Base-by-base conservation (phyloP, 2,888 invertebrate genomes). In the Pyrocoelia pectoralis region DNA sequence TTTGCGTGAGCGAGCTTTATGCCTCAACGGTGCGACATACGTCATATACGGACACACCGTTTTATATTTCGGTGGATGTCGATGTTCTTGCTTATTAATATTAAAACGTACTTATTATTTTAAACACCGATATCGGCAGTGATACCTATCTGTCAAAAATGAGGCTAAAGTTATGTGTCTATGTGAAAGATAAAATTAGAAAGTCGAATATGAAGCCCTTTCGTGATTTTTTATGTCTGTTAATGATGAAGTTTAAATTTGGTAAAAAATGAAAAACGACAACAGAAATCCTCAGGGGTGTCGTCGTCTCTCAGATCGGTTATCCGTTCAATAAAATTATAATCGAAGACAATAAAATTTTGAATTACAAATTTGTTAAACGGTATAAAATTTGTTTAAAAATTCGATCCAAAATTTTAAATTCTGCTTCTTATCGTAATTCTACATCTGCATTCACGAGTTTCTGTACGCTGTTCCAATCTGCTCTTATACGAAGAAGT, bases 1-100 rank as follows among this genome's bases (percentile, higher is more conserved):
- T 77, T 81, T 75, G 81, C 81, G 81, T 81, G 81, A 80, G 79
- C 77, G 76, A 74, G 79, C 80, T 80, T 80, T 79, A 78, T 76
- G 74, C 74, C 71, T 71, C 71, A 65, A 65, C 71, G 67, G 73
- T 71, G 73, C 73, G 77, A 78, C 78, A 76, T 78, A 77, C 78
- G 78, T 78, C 78, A 78, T 75, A 76, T 56, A 53, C 51, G 61
- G 56, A 67, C 67, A 66, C 57, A 65, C 61, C 52, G 61, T 57
- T 64, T 63, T 60, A 49, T 59, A 56, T 62, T 59, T 56, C 58
- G 48, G 49, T 51, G 52, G 51, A 54, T 55, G 57, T 56, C 56
- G 41, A 65, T 65, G 58, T 63, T 38, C 14, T 28, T 53, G 46
- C 50, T 53, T 54, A 53, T 48, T 48, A 38, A 53, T 60, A 60